Conservation (phyloP, 2,797 vertebrate genomes). For the Eutrigla gurnardus region DNA sequence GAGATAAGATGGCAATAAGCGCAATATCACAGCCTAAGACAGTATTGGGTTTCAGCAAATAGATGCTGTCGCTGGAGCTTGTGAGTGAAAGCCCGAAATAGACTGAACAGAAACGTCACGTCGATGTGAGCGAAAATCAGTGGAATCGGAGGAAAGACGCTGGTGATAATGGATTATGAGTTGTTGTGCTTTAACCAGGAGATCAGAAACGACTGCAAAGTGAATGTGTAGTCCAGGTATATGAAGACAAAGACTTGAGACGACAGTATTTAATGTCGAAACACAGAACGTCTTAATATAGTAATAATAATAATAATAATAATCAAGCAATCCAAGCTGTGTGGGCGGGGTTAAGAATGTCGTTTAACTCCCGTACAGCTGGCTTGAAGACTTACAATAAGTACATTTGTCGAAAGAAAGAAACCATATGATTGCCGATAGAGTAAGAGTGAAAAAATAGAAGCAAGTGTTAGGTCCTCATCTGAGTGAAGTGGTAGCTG, state of each 20-base stretch:
- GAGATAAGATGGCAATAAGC: slow-evolving; percentile 79
- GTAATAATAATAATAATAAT: too few relatives aligned
- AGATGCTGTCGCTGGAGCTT: slow-evolving; percentile 61
- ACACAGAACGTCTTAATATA: neutral
- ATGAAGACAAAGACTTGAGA: neutral
- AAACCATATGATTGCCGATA: too few relatives aligned
- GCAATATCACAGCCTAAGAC: slow-evolving; percentile 64
- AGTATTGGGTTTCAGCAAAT: slow-evolving; percentile 73
- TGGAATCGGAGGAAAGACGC: slow-evolving; percentile 37
- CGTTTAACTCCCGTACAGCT: neutral
- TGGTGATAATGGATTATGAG: slow-evolving; percentile 35
- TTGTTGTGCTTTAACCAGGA: slow-evolving; percentile 4
- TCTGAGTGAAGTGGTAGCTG: too few relatives aligned
- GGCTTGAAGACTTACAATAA: too few relatives aligned
- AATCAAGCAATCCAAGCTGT: neutral
- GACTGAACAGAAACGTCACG: slow-evolving; percentile 44
- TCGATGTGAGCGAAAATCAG: slow-evolving; percentile 34
- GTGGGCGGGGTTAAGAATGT: neutral
- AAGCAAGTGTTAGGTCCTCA: too few relatives aligned
- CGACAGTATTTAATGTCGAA: neutral
- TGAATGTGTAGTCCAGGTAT: neutral
- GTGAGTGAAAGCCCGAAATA: slow-evolving; percentile 56
- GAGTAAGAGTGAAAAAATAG: too few relatives aligned
- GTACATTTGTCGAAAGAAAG: too few relatives aligned
- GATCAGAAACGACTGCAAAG: neutral